Base-by-base conservation (phyloP, 1,140 invertebrate genomes). In the Caerostris darwini region DNA sequence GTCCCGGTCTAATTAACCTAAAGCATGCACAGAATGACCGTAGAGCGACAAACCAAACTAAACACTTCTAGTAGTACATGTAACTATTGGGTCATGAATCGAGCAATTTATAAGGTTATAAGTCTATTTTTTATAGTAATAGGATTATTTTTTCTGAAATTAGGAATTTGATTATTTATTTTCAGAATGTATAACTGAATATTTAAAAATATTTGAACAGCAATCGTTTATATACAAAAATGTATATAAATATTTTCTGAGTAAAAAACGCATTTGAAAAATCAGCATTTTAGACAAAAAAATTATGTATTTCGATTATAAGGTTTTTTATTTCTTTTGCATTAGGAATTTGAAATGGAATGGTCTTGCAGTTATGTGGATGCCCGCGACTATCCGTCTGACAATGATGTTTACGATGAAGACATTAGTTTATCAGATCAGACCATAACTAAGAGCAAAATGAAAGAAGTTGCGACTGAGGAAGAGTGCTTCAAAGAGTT, bases 341-440 rank as follows among this genome's bases (percentile, higher is more conserved):
- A 77, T 50, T 57, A 94, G 93, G 57, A 59, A 34, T 94, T 94
- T 90, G n/a, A 94, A 85, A 34, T 94, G 8, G 71, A 90, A 14
- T 94, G 93, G 93, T 57, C 77, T 19, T 94, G 93, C n/a, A 56
- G 86, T 8, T 94, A 7, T 56, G 77, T 89, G 19, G 69, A 82
- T 6, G 19, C 86, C 19, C 12, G 7, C 4, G 17, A 64, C 0
- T 89, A 81, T 54, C 71, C 85, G 4, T 3, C 58, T 0, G 88
- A 54, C 3, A 56, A 12, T 59, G 93, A 94, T 71, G 61, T 59
- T 5, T 94, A 94, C 58, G 87, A 94, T 64, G 12, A 69, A 64
- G 56, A 58, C n/a, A 3, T 58, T 7, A 90, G 81, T 19, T 57
- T 94, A 6, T 90, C 87, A 10, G 7, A 56, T 7, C 82, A 58